Percentiles rank a stretch among this genome's conserved stretches.
These are phyloP conservation scores for Drosophila simulans DNA, from an alignment of 1,140 invertebrate genomes.

Conservation along the genomic window DNA sequence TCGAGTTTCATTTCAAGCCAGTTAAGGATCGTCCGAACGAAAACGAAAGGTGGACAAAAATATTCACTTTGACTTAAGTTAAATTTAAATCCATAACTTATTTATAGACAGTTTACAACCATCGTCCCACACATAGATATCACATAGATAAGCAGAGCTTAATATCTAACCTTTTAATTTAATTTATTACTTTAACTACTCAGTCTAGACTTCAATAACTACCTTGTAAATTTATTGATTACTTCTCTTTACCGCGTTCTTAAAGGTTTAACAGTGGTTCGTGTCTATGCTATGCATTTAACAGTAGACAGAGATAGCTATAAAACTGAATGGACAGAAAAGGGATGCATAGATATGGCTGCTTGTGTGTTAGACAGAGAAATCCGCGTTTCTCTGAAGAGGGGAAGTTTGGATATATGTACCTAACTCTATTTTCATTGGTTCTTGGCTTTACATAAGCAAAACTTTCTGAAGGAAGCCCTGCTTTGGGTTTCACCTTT, in stretches of 20 bases:
- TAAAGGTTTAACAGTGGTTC: conserved; percentile 44
- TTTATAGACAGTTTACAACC: too few relatives aligned
- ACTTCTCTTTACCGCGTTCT: too few relatives aligned
- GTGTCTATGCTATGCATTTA: conserved; percentile 32
- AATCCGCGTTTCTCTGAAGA: background rate
- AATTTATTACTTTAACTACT: background rate
- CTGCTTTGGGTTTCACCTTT: background rate
- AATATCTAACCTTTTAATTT: too few relatives aligned
- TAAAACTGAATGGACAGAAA: conserved; percentile 1
- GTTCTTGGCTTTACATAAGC: conserved; percentile 23
- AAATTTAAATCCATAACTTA: too few relatives aligned
- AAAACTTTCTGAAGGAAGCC: background rate
- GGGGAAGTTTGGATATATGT: conserved; percentile 53
- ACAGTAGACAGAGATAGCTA: conserved; percentile 10
- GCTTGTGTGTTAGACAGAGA: conserved; percentile 5
- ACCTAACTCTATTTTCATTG: conserved; percentile 21
- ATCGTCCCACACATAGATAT: too few relatives aligned
- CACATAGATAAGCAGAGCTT: too few relatives aligned
- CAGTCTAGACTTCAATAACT: conserved; percentile 4
- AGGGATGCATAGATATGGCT: background rate
- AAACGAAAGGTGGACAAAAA: too few relatives aligned
- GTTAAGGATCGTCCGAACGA: background rate
- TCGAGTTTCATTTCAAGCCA: conserved; percentile 11
- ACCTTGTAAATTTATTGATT: too few relatives aligned
- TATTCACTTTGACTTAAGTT: too few relatives aligned